Base-by-base conservation (phyloP, 2,113 vertebrate species). In the Heliornis fulica region DNA sequence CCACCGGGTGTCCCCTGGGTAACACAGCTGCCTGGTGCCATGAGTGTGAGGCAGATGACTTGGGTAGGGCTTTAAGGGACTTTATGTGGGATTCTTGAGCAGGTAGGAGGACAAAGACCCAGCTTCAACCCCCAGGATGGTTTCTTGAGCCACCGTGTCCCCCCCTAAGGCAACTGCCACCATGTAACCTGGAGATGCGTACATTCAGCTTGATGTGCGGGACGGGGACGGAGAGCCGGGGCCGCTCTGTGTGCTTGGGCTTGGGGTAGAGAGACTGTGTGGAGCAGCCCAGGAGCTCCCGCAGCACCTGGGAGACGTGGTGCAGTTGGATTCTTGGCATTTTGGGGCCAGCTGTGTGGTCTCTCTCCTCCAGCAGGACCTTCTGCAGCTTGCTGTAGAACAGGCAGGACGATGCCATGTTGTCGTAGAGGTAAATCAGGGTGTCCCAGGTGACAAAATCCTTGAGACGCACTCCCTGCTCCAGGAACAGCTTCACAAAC, bases 401-500 rank as follows among this genome's bases (percentile, higher is more conserved):
- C 68, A 99, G 97, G 96, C 99, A 98, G 96, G 96, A 96, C 1
- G 98, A 98, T 7, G 96, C 97, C 85, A 99, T 72, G 95, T 98
- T 97, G 90, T 96, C 88, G 80, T 99, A 99, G 76, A 99, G 99
- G 56, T 98, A 91, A 18, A 97, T 84, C 68, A 99, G 97, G 2
- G 96, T 98, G 54, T 98, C 97, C 86, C 98, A 97, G 20, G 98
- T 97, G 92, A 98, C 98, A 57, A 99, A 98, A 28, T 99, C 98
- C 79, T 97, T 96, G 71, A 99, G 96, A 51, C 48, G 97, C 94
- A 99, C 98, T 8, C 99, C 99, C 10, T 99, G 98, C 94, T 99
- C 99, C 97, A 99, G 97, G 94, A 99, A 98, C 41, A 99, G 98
- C 90, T 97, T 98, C 92, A 99, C 99, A 75, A 99, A 99, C 83